Base-by-base conservation (phyloP, 2,888 invertebrate species). In the Meteorus colon region DNA sequence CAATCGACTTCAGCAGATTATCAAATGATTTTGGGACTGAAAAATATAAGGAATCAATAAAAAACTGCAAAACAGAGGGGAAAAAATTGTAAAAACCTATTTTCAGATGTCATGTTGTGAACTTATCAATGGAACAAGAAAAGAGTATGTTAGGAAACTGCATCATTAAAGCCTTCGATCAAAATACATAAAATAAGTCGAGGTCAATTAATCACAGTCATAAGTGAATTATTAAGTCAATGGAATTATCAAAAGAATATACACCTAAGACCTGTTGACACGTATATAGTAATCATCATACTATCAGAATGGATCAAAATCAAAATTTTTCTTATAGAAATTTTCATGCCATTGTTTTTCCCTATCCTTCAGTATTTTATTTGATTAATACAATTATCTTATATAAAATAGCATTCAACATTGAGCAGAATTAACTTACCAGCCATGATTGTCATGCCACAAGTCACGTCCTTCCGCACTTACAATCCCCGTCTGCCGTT, bases 1-100 rank as follows among this genome's bases (percentile, higher is more conserved):
- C 89, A 10, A 95, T 84, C 0, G 90, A 90, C 86, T 93, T 94
- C 79, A 95, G 84, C 45, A 93, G 89, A 66, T 91, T 89, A 70
- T 90, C 88, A 85, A 92, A 96, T 0, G 95, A 95, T 88, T 95
- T 94, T 81, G 86, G 82, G 55, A 84, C 92, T 92, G 83, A 76
- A 90, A 90, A 75, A n/a, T 68, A 72, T 41, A 76, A 55, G 12
- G 1, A 34, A 31, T n/a, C 51, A 45, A 65, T 48, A 12, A 48
- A 29, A 34, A 34, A 34, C 34, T 6, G 5, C 34, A 34, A 34
- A 34, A 34, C 8, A 34, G 34, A 24, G 24, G 24, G 24, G 1
- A 24, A 24, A 24, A 24, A 24, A 24, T 24, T 24, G 24, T 24
- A 24, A 24, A 24, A 24, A 24, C 24, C 24, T 24, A 24, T 24